Evolutionary conservation across 2,797 vertebrate species (phyloP), one percentile per base, ranked within the genome.

Genomic region (Kryptopterus vitreolus): DNA sequence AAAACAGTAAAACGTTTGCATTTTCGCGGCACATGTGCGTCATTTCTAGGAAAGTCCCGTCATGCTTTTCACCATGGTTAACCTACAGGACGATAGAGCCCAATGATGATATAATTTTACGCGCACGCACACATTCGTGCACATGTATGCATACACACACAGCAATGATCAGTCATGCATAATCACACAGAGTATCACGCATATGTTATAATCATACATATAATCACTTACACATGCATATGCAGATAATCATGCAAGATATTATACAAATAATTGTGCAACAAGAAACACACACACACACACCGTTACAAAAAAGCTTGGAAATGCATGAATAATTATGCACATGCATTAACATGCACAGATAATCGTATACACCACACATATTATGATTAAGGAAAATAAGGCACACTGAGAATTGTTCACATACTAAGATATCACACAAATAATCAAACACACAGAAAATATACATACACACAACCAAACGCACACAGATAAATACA

Each of bases 31-130:
- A 52, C 48, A 24, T 8, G 52, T 71, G 65, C 48, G 24, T 31
- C 68, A 71, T 13, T 22, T 77, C 26, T 33, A 16, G 61, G 61
- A 77, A 52, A 79, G n/a, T 62, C 46, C 31, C n/a, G 20, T 53
- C 4, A 72, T 72, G 68, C 38, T n/a, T 33, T 70, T 70, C 11
- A 35, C 4, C 26, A 48, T 3, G 24, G n/a, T 68, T 33, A 22
- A 46, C 46, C 5, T 66, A 38, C 48, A 66, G 76, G 70, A 20
- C 31, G 1, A 61, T n/a, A 58, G 22, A 35, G 24, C 43, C 43
- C 52, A 78, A 35, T 22, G 63, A 3, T 78, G 35, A 58, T 18
- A 78, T 69, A 10, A 29, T 59, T 33, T 12, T 26, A 33, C 16
- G 29, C 20, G 13, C 35, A 66, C 11, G 13, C 63, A 66, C 9